Base-by-base conservation (phyloP, 92 coral and sea anemone genomes). In the Pocillopora meandrina region DNA sequence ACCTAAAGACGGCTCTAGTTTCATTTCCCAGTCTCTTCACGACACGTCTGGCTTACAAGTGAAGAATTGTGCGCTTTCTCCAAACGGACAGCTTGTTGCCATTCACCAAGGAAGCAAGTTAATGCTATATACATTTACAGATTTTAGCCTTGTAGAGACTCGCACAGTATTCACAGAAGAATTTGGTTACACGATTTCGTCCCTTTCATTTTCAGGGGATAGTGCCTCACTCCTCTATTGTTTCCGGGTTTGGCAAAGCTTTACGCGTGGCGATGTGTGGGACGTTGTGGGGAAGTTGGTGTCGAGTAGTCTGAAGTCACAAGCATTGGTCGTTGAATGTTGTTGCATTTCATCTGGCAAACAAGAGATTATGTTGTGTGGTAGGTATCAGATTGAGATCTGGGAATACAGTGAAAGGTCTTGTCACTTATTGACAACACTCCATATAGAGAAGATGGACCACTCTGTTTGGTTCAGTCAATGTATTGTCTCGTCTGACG, bases 371-470 rank as follows among this genome's bases (percentile, higher is more conserved):
- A 10, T 77, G 2, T 10, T 77, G 71, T 77, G 82, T 18, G 58
- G 82, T 42, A 34, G 62, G 23, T 75, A 15, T 36, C 59, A 61
- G 59, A 77, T 77, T 77, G 72, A 63, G 65, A 16, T 61, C 80
- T 73, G 62, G 77, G 34, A 73, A 16, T 73, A 52, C 17, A 9
- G 12, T 14, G 23, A n/a, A 16, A 16, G 20, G 12, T 23, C 19
- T 34, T 20, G 35, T 35, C 63, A 34, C 33, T 52, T 49, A 18
- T 35, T 49, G 9, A 20, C 21, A n/a, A 73, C 18, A 73, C 57
- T 18, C 10, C 14, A 16, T 7, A 34, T 73, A 2, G 62, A 74
- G 78, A 55, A 35, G 42, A 14, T 20, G 56, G 52, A 55, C 62
- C 21, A 55, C 64, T 13, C 62, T 10, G 42, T 56, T 11, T 52